Base-by-base conservation (phyloP, 2,888 invertebrate species). In the Orthosia cruda region DNA sequence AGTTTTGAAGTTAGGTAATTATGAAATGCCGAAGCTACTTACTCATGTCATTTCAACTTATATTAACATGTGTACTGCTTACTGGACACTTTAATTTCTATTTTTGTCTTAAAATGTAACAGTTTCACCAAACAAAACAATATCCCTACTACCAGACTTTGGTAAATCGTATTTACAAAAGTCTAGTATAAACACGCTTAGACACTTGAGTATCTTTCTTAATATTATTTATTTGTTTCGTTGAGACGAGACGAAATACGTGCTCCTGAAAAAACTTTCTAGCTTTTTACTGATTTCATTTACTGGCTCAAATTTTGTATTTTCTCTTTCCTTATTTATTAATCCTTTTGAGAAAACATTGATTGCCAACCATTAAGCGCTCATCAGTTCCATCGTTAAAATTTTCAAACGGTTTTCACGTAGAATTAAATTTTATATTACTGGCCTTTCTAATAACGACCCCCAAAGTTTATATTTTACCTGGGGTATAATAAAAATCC, bases 401-500 rank as follows among this genome's bases (percentile, higher is more conserved):
- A 74, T 67, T 80, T 58, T 73, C 73, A 77, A 86, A 71, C 67
- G 62, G 64, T 68, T 71, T 73, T 83, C 74, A 61, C 77, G 73
- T 79, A 67, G 80, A 78, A 86, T 88, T 81, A 83, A 80, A 81
- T 89, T 89, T 89, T 84, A 87, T 87, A 89, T 91, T 87, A 89
- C 88, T 87, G 85, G 88, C 88, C 81, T 74, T 89, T 89, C 87
- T 90, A 91, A 91, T 91, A 90, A 91, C 90, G 85, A 87, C 72
- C 85, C 80, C 85, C 86, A 80, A 90, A 91, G 84, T 92, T 93
- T 90, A 89, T 89, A 89, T 83, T 91, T 89, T 89, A 91, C 91
- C 91, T 89, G 89, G 89, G 85, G 91, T 89, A 88, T 91, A 91
- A 91, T 91, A 90, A 92, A 93, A 92, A 91, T 89, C 91, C 90